Evolutionary conservation across 1,140 invertebrate genomes (phyloP).

Genomic region (Paramacrobiotus metropolitanus): DNA sequence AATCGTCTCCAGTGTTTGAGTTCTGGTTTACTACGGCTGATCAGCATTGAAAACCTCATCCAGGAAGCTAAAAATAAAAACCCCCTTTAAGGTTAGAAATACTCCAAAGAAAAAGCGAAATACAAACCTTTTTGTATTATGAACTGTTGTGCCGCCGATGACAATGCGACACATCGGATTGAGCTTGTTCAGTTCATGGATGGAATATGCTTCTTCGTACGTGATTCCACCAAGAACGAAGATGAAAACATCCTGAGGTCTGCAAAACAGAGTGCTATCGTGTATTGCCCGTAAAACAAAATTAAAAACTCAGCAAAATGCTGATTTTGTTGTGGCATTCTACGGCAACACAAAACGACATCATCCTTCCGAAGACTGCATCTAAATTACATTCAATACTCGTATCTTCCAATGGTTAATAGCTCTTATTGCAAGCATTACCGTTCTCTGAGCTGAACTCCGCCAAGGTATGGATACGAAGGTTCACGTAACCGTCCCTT

Average conservation of each 20-base stretch:
- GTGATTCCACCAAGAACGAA: slow-evolving; percentile 91
- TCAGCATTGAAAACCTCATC: slow-evolving; percentile 13
- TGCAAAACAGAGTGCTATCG: too few species aligned
- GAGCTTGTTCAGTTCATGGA: slow-evolving; percentile 56
- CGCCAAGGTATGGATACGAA: slow-evolving; percentile 51
- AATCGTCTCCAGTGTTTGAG: not conserved
- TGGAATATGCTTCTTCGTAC: slow-evolving; percentile 72
- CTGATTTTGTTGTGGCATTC: too few species aligned
- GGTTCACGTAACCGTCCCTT: slow-evolving; percentile 61
- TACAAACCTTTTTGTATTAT: slow-evolving; percentile 38
- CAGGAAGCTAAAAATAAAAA: slow-evolving; percentile 15
- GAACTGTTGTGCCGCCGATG: slow-evolving; percentile 66
- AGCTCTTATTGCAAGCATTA: too few species aligned
- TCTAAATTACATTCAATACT: too few species aligned
- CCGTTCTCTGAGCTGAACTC: slow-evolving; percentile 22
- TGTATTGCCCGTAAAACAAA: too few species aligned
- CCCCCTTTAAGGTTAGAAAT: not conserved
- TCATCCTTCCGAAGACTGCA: too few species aligned
- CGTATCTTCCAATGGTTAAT: too few species aligned
- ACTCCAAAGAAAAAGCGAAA: not conserved
- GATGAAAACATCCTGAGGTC: slow-evolving; percentile 67
- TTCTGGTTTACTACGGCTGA: not conserved
- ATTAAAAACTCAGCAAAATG: slow-evolving; percentile 11
- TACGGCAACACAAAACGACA: too few species aligned
- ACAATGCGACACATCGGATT: slow-evolving; percentile 50